phyloP scores from a whole-genome alignment of 1,140 invertebrate species.

The Dendroctonus valens region DNA sequence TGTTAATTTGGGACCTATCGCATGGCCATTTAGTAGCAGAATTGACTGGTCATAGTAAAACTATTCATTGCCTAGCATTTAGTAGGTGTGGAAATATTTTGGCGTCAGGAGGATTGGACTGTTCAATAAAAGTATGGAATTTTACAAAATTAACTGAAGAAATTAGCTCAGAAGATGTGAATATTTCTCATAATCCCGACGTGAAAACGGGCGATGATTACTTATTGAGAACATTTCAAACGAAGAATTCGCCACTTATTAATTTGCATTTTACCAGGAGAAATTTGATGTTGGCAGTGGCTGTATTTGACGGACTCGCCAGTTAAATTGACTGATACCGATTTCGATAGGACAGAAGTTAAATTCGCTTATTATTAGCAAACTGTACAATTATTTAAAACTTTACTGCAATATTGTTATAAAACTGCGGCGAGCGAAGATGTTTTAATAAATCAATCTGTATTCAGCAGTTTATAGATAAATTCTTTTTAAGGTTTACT shows the following conservation, averaged over 20 bases:
- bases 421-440: no score
- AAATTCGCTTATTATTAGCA: no score
- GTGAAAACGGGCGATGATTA: slow-evolving; percentile 77
- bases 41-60: slow-evolving; percentile 73
- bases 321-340: no score
- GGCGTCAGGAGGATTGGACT: slow-evolving; percentile 86
- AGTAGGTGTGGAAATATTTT: slow-evolving; percentile 89
- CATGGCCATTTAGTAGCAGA: slow-evolving; percentile 83
- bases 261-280: slow-evolving; percentile 87
- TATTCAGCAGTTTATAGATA: no score
- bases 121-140: slow-evolving; percentile 89
- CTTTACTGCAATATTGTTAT: no score
- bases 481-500: no score
- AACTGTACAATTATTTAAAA: no score
- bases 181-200: slow-evolving; percentile 77
- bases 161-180: slow-evolving; percentile 79
- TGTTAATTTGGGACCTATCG: slow-evolving; percentile 90
- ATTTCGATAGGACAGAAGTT: no score
- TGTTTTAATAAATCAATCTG: no score
- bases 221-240: slow-evolving; percentile 80
- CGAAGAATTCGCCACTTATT: slow-evolving; percentile 86
- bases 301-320: slow-evolving; percentile 62
- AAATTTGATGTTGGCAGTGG: slow-evolving; percentile 82
- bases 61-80: slow-evolving; percentile 81
- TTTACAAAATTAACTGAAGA: slow-evolving; percentile 86